Evolutionary conservation across 2,888 invertebrate species (phyloP).

Genomic region (Germaria angustata): DNA sequence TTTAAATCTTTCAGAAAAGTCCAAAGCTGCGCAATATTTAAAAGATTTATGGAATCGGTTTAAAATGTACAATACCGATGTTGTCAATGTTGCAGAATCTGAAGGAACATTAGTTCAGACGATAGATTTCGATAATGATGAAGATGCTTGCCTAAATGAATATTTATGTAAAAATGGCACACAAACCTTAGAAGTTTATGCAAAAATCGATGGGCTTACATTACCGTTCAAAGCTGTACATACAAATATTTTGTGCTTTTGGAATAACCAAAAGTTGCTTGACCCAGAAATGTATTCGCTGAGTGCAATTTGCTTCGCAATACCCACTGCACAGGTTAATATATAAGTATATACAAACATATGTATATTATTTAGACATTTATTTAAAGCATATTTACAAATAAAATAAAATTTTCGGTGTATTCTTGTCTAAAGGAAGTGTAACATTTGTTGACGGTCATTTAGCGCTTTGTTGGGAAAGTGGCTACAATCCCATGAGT

Average conservation of each 20-base stretch:
- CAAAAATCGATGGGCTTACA: slow-evolving; percentile 13
- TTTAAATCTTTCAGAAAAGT: neutral
- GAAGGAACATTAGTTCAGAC: neutral
- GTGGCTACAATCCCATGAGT: too few species aligned
- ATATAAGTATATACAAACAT: too few species aligned
- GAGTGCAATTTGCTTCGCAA: slow-evolving; percentile 39
- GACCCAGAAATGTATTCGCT: slow-evolving; percentile 30
- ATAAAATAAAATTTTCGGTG: too few species aligned
- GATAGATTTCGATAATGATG: slow-evolving; percentile 7
- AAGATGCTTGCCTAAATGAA: slow-evolving; percentile 40
- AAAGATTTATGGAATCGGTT: slow-evolving; percentile 24
- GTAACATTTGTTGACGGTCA: too few species aligned
- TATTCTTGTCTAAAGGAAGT: too few species aligned
- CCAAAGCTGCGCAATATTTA: slow-evolving; percentile 25
- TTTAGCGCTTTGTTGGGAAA: too few species aligned
- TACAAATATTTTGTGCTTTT: slow-evolving; percentile 24
- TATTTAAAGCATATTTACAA: too few species aligned
- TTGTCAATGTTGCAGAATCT: neutral
- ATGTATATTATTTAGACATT: too few species aligned
- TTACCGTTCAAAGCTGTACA: slow-evolving; percentile 36
- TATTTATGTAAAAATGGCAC: slow-evolving; percentile 14
- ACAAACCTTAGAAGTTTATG: neutral
- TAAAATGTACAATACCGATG: slow-evolving; percentile 7
- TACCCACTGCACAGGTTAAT: slow-evolving; percentile 41
- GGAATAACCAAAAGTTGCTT: too few species aligned